Conservation (phyloP, 2,113 vertebrate species). For the Poecile atricapillus region DNA sequence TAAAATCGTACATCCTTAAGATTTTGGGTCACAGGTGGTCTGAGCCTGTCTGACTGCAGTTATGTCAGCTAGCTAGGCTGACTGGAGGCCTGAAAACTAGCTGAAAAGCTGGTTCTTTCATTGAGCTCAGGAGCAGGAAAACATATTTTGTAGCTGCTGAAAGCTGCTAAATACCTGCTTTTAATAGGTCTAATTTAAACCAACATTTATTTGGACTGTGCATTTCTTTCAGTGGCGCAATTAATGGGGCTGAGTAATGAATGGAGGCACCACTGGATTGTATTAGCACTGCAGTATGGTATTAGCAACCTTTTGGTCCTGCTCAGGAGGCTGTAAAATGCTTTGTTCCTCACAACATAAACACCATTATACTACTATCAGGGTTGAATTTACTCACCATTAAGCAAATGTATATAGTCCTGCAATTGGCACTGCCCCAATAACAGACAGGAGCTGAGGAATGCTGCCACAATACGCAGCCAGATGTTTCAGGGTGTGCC, state of each 20-base stretch:
- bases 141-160: background rate
- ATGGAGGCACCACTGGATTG: background rate
- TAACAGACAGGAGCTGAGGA: background rate
- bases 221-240: slow-evolving; percentile 20
- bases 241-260: slow-evolving; percentile 23
- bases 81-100: background rate
- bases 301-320: slow-evolving; percentile 12
- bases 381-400: slow-evolving; percentile 3
- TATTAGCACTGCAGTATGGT: background rate
- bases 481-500: background rate
- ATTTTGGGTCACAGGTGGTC: background rate
- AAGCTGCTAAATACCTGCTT: slow-evolving; percentile 48
- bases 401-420: background rate
- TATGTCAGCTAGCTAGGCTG: background rate
- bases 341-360: slow-evolving; percentile 28
- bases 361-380: background rate
- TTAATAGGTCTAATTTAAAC: slow-evolving; percentile 43
- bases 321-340: background rate
- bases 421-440: background rate
- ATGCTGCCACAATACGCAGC: background rate
- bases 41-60: background rate
- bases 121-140: slow-evolving; percentile 4
- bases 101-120: background rate
- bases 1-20: background rate
- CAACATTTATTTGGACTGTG: background rate